phyloP scores from a whole-genome alignment of 2,113 vertebrate species.

The Thunnus thynnus region DNA sequence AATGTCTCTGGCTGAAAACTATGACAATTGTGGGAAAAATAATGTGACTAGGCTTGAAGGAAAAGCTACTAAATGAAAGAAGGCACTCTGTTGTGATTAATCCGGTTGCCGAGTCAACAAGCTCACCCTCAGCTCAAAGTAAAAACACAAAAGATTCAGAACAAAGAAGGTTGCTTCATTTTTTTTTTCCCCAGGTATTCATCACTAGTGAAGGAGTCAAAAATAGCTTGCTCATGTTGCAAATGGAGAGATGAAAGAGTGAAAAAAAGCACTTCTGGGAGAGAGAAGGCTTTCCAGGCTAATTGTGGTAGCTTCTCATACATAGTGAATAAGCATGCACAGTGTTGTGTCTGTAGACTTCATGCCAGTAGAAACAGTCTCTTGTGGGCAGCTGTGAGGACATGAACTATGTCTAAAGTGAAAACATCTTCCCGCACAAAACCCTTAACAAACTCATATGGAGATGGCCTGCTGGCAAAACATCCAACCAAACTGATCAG shows the following conservation, averaged over 20 bases:
- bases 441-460: too few relatives aligned
- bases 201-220: slow-evolving; percentile 43
- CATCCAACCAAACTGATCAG: too few relatives aligned
- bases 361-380: slow-evolving; percentile 52
- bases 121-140: slow-evolving; percentile 43
- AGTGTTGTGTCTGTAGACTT: slow-evolving; percentile 38
- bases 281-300: slow-evolving; percentile 51
- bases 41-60: slow-evolving; percentile 14
- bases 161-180: slow-evolving; percentile 39
- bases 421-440: slow-evolving; percentile 2
- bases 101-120: slow-evolving; percentile 38
- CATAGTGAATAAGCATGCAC: slow-evolving; percentile 52
- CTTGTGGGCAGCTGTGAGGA: slow-evolving; percentile 64
- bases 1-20: slow-evolving; percentile 29
- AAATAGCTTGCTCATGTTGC: slow-evolving; percentile 58
- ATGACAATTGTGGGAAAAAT: slow-evolving; percentile 29
- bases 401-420: slow-evolving; percentile 50
- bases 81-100: slow-evolving; percentile 42
- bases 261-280: slow-evolving; percentile 40
- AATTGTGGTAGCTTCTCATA: slow-evolving; percentile 61
- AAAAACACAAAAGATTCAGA: slow-evolving; percentile 41
- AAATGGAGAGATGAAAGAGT: slow-evolving; percentile 54
- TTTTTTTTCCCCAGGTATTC: slow-evolving; percentile 25
- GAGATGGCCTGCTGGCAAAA: too few relatives aligned
- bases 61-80: slow-evolving; percentile 44